Evolutionary conservation across 1,140 invertebrate species (phyloP), one percentile per base, ranked within the genome.

Genomic region (Coptotermes formosanus): DNA sequence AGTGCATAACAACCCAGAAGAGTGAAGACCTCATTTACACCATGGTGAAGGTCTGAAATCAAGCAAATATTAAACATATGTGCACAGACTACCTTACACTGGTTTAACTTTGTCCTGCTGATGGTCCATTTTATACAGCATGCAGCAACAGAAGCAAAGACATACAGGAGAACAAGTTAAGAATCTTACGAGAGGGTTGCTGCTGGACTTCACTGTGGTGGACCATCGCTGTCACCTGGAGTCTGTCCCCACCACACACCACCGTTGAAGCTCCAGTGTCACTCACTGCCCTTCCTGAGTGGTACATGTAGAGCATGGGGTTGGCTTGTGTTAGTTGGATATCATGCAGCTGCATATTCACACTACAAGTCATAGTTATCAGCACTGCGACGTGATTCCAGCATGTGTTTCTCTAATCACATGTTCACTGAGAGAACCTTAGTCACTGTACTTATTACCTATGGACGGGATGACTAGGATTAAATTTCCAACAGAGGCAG

Each of bases 281-380:
- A n/a, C 14, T 75, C 25, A 75, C 64, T 75, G 64, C 2, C 25
- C 64, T 75, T 75, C 64, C 64, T 75, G 16, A 75, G 64, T 16
- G n/a, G 64, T 75, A 75, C 64, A 75, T 14, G 64, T 14, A 75
- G 25, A 75, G 25, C 64, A 75, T 75, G 64, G 64, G 64, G 52
- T 75, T 75, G n/a, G 64, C 64, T 75, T 75, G 64, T 75, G 64
- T 75, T 75, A 75, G 64, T 75, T 75, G 7, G n/a, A 75, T n/a
- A 9, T 75, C 64, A 75, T 75, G 64, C 64, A 75, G 25, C 88
- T 55, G 14, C 88, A 87, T 88, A 88, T 43, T 45, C 55, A 59
- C 55, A 59, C 55, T 59, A 19, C 55, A 59, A 59, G 55, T 25
- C 64, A n/a, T 55, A 4, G 19, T 55, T 16, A 55, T 55, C 19